phyloP scores from a whole-genome alignment of 2,797 vertebrate species.

The Chiloscyllium punctatum region DNA sequence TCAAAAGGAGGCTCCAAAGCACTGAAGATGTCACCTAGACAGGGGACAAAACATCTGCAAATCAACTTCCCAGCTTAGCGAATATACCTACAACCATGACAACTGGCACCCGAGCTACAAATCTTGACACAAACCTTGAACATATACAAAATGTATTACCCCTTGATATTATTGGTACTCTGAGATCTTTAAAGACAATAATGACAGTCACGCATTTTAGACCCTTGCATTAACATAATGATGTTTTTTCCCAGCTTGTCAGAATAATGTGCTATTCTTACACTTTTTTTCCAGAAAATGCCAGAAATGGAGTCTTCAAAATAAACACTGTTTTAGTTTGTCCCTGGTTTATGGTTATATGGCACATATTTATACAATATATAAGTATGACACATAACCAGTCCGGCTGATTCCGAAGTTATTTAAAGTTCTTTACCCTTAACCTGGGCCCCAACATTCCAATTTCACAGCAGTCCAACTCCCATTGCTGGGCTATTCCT shows the following conservation, averaged over 20 bases:
- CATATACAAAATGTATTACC: background rate
- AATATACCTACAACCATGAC: too few species aligned
- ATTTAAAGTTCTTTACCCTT: constrained; percentile 45
- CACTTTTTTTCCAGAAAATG: background rate
- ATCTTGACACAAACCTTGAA: too few species aligned
- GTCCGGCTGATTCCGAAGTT: background rate
- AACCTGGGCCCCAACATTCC: constrained; percentile 58
- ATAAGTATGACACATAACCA: background rate
- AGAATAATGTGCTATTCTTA: background rate
- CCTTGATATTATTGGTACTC: background rate
- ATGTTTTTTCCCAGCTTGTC: background rate
- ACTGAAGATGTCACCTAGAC: too few species aligned
- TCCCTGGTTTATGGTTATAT: background rate
- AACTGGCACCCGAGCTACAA: too few species aligned
- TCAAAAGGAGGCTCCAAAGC: too few species aligned
- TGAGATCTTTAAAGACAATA: background rate
- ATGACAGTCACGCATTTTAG: background rate
- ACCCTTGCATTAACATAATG: background rate
- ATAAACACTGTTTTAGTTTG: background rate
- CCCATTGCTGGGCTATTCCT: constrained; percentile 64
- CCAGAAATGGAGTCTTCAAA: background rate
- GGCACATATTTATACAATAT: too few species aligned
- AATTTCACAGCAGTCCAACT: constrained; percentile 57
- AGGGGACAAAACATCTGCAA: too few species aligned
- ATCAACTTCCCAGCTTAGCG: too few species aligned